Evolutionary conservation across 1,140 invertebrate species (phyloP).

Genomic region (Ectropis grisescens): DNA sequence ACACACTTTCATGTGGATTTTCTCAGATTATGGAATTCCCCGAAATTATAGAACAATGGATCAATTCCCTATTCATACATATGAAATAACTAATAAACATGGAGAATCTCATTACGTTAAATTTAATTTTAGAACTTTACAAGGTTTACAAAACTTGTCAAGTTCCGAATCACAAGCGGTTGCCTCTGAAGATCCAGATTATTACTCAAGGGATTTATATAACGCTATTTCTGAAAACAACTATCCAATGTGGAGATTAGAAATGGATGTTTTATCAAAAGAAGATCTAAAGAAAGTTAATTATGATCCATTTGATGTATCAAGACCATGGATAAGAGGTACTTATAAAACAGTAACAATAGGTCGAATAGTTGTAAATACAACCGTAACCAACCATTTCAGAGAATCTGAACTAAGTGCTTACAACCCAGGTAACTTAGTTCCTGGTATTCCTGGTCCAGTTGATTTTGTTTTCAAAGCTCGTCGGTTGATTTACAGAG

Average conservation of each 20-base stretch:
- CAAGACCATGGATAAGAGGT: constrained; percentile 83
- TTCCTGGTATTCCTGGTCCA: constrained; percentile 85
- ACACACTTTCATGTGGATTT: constrained; percentile 85
- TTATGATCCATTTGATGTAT: constrained; percentile 77
- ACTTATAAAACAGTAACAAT: constrained; percentile 87
- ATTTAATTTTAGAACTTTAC: constrained; percentile 81
- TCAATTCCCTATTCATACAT: constrained; percentile 76
- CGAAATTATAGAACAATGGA: constrained; percentile 84
- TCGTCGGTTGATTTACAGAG: constrained; percentile 86
- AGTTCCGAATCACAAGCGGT: constrained; percentile 22
- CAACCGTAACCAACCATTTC: constrained; percentile 87
- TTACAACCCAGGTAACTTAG: constrained; percentile 85
- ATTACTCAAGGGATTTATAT: constrained; percentile 33
- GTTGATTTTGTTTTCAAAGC: constrained; percentile 90
- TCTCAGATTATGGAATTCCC: constrained; percentile 89
- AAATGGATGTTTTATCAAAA: constrained; percentile 71
- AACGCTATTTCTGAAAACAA: constrained; percentile 52
- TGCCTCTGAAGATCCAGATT: constrained; percentile 23
- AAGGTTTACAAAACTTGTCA: constrained; percentile 77
- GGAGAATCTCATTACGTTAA: constrained; percentile 74
- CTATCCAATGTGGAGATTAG: constrained; percentile 79
- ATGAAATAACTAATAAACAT: constrained; percentile 75
- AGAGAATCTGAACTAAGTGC: constrained; percentile 88
- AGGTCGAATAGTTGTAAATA: constrained; percentile 84
- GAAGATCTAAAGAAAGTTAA: constrained; percentile 65